Evolutionary conservation across 2,113 vertebrate species (phyloP), one percentile per base, ranked within the genome.

Genomic region (Cephalopterus ornatus): DNA sequence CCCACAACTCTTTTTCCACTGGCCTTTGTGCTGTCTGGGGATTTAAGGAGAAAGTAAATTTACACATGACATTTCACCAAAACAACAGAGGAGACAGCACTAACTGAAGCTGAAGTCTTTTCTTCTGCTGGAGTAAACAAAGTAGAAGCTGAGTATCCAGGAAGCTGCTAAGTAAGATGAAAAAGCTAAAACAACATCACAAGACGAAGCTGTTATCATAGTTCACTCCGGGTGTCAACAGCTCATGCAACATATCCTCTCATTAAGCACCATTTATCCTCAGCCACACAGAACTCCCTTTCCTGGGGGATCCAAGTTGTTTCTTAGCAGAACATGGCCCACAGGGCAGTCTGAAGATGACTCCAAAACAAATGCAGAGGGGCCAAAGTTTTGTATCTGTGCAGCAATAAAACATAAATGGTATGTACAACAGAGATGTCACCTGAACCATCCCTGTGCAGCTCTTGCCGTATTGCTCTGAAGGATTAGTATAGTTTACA

Each of bases 1-100:
- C 99, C 99, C 56, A 99, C 99, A 50, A 99, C 98, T 33, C 98
- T 98, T 96, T 98, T 99, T 37, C 99, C 99, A 74, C 96, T 99
- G 27, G 98, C 16, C 91, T 98, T 99, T 27, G 98, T 98, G 90
- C 98, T 97, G 88, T 99, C 99, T 99, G 97, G 68, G 78, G 30
- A 98, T 62, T 46, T 39, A 93, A 76, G 61, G n/a, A 93, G 74
- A 93, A 74, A 91, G 15, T 17, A 11, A 94, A 65, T 42, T 79
- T 56, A 76, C 14, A 59, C 19, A 78, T 32, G 19, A 49, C 30
- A 33, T 62, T 77, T 94, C 72, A 88, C 41, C 37, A 73, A 68
- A 88, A 82, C 53, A 62, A 21, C 18, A 87, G 65, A 70, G 27
- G 22, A 59, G 11, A 68, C 18, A 89, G 70, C 61, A 79, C 20